Evolutionary conservation across 2,888 invertebrate species (phyloP).

Genomic region (Linnaemya tessellans): DNA sequence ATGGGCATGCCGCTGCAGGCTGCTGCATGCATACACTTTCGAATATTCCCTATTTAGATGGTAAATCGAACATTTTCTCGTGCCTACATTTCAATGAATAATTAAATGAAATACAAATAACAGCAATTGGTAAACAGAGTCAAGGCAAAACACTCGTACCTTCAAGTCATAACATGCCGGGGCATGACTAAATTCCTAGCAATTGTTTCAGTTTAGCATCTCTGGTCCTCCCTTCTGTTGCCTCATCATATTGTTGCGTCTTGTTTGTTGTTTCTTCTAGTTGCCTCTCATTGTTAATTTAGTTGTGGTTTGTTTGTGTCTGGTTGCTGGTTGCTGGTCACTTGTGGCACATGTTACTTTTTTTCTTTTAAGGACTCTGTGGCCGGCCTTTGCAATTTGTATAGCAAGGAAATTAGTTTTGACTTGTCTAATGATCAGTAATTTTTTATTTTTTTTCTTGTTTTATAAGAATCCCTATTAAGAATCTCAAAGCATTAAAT

Average conservation of each 20-base stretch:
- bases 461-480: conserved; percentile 53
- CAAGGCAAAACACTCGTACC: too few species aligned
- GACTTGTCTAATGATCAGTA: conserved; percentile 65
- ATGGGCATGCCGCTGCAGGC: not conserved
- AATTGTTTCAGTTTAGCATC: conserved; percentile 36
- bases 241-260: conserved; percentile 9
- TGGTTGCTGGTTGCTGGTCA: conserved; percentile 11
- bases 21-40: not conserved
- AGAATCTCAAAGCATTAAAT: conserved; percentile 27
- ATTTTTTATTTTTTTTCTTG: conserved; percentile 38
- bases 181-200: conserved; percentile 37
- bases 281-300: conserved; percentile 18
- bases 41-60: not conserved
- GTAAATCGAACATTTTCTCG: not conserved
- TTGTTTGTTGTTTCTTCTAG: not conserved
- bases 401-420: conserved; percentile 64
- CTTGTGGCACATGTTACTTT: conserved; percentile 59
- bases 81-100: not conserved
- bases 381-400: conserved; percentile 63
- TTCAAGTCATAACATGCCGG: not conserved
- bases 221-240: conserved; percentile 9
- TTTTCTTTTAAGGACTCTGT: conserved; percentile 7
- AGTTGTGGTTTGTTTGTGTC: conserved; percentile 30
- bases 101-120: conserved; percentile 42
- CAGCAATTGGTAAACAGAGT: conserved; percentile 36